These are phyloP conservation scores for Meta bourneti DNA, from an alignment of 2,888 invertebrate species.

Conservation along the genomic window DNA sequence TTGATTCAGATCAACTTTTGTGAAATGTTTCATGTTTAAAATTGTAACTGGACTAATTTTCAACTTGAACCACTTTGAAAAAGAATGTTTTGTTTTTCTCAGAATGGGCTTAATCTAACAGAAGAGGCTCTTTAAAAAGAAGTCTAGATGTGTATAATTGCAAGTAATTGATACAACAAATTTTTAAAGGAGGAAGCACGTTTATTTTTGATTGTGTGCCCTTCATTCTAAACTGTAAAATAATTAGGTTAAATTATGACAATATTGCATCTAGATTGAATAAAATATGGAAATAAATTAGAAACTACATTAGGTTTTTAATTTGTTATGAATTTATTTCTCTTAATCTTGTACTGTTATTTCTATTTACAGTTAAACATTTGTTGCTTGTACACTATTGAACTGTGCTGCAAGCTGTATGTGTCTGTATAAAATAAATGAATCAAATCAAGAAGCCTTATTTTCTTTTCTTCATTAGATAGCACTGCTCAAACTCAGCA, in stretches of 20 bases:
- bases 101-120: not conserved
- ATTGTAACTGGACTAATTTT: not conserved
- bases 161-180: not conserved
- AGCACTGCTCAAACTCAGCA: not conserved
- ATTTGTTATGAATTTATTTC: constrained; percentile 60
- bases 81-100: not conserved
- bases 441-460: constrained; percentile 63
- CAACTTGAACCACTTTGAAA: not conserved
- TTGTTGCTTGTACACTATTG: constrained; percentile 71
- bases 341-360: constrained; percentile 67
- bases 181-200: constrained; percentile 1
- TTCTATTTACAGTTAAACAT: constrained; percentile 64
- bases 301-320: constrained; percentile 60
- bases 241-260: constrained; percentile 15
- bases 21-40: not conserved
- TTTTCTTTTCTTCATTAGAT: constrained; percentile 25
- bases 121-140: constrained; percentile 36
- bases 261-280: constrained; percentile 48
- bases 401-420: constrained; percentile 74
- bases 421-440: constrained; percentile 73
- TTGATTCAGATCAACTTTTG: not conserved
- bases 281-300: constrained; percentile 40
- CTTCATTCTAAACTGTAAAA: constrained; percentile 2
- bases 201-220: constrained; percentile 15
- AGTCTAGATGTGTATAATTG: not conserved